phyloP scores from a whole-genome alignment of 2,113 vertebrate species.

The Natator depressus region DNA sequence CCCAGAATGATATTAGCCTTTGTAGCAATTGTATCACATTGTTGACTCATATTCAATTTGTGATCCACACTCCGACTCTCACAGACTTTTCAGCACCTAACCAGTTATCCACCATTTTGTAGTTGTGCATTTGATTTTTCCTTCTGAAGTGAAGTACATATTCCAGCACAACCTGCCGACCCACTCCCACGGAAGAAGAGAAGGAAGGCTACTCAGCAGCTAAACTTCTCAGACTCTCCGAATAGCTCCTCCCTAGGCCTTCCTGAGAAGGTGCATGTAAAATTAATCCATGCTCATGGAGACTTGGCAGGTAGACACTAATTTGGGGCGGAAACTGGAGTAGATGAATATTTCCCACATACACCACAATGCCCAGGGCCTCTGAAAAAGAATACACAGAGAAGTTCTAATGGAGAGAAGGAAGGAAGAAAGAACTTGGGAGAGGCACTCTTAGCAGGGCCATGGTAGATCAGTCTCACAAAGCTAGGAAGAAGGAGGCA shows the following conservation, averaged over 20 bases:
- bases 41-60: too few relatives aligned
- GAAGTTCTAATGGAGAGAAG: background rate
- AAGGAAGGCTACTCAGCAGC: background rate
- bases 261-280: background rate
- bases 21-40: too few relatives aligned
- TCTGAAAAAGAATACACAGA: background rate
- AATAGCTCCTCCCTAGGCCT: background rate
- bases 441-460: background rate
- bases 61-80: too few relatives aligned
- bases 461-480: fast-evolving
- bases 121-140: too few relatives aligned
- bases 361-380: fast-evolving
- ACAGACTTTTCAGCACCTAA: too few relatives aligned
- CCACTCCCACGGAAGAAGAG: background rate
- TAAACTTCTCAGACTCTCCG: background rate
- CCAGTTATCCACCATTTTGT: too few relatives aligned
- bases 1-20: too few relatives aligned
- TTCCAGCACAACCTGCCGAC: background rate
- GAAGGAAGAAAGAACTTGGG: background rate
- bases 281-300: background rate
- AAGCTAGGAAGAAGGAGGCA: background rate
- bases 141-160: background rate
- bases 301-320: background rate
- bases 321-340: background rate
- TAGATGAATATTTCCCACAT: background rate